Conservation (phyloP, 2,113 vertebrate genomes). For the Nansenia antarctica region DNA sequence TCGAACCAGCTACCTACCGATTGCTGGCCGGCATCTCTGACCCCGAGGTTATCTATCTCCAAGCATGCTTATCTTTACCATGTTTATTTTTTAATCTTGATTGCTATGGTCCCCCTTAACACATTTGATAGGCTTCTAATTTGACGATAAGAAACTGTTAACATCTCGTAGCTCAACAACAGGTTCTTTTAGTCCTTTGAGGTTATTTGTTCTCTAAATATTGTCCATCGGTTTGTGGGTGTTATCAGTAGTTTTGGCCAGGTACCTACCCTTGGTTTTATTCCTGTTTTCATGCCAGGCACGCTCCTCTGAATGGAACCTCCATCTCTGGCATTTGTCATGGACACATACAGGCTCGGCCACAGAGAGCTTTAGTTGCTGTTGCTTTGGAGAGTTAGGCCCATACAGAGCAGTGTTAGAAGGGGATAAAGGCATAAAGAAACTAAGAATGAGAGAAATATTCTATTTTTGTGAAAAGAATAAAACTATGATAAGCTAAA, state of each 20-base stretch:
- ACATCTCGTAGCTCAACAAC: conserved; percentile 28
- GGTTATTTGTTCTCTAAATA: conserved; percentile 31
- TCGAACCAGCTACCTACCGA: too few relatives aligned
- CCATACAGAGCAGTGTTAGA: too few relatives aligned
- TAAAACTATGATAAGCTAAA: not conserved
- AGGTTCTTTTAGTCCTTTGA: too few relatives aligned
- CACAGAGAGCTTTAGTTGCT: not conserved
- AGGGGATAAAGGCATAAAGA: too few relatives aligned
- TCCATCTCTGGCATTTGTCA: too few relatives aligned
- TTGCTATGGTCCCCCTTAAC: conserved; percentile 12
- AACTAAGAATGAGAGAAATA: not conserved
- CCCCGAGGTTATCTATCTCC: not conserved
- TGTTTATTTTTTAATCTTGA: conserved; percentile 11
- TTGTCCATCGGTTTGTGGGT: conserved; percentile 48
- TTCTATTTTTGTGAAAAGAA: not conserved
- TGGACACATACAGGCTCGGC: too few relatives aligned
- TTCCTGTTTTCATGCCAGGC: conserved; percentile 56
- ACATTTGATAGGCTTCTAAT: conserved; percentile 11
- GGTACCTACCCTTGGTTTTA: too few relatives aligned
- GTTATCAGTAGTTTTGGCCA: conserved; percentile 59
- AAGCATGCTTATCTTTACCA: not conserved
- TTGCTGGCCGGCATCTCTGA: not conserved
- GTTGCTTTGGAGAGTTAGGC: too few relatives aligned
- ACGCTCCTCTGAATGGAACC: conserved; percentile 45
- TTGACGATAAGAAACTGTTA: conserved; percentile 34